Evolutionary conservation across 2,113 vertebrate species (phyloP), one percentile per base, ranked within the genome.

Genomic region (Enhydra lutris): DNA sequence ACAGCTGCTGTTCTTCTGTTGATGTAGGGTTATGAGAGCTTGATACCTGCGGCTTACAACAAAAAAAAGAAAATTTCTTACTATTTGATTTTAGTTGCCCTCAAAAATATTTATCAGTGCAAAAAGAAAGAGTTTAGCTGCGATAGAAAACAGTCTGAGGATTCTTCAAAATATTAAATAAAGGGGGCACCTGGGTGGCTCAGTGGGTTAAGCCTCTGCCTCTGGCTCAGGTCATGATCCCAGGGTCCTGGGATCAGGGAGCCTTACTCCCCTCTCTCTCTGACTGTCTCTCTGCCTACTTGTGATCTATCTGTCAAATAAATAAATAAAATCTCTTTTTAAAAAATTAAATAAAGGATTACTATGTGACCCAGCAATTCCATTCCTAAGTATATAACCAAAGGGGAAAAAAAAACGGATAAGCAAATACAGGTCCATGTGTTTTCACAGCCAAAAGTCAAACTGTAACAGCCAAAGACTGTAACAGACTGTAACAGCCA

Each of bases 1-100:
- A 99, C 20, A 99, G 98, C 97, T 99, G 99, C 97, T 99, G 99
- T 88, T 99, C 99, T 98, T 99, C 99, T 91, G 99, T 99, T 95
- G 99, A 99, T 17, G 99, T 98, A 23, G 98, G 99, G 42, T 98
- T 99, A 76, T 99, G 99, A 52, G 99, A 99, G 96, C 98, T 99
- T 94, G 99, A 99, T 31, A 99, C 99, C 98, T 99, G 99, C 0
- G 99, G 99, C 99, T 99, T 98, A 76, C 55, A 81, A 91, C 34
- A 95, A 63, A 63, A 84, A 34, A 20, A 17, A 45, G 71, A 61
- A 90, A 73, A 86, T 9, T 18, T 63, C 63, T 87, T 80, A 95
- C 20, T 80, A 50, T n/a, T 65, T 95, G 7, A 13, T 90, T 86
- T 94, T 83, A 63, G 47, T 78, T 79, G 67, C 18, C 10, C 21